Conservation (phyloP, 2,797 vertebrate genomes). For the Hyperoplus lanceolatus region DNA sequence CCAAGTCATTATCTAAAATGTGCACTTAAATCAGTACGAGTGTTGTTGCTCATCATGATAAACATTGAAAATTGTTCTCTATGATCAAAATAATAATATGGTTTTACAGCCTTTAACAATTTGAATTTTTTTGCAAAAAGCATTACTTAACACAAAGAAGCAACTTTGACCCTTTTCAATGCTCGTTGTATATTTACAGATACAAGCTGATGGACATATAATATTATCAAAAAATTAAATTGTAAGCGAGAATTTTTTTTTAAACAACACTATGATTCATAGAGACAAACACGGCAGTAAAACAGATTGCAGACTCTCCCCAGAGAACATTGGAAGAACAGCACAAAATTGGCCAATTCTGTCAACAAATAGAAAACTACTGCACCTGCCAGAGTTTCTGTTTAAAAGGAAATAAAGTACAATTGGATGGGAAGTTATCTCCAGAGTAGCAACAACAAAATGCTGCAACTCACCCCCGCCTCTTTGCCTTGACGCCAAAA, state of each 20-base stretch:
- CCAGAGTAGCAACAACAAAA: slow-evolving; percentile 32
- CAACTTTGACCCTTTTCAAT: background rate
- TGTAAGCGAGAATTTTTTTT: background rate
- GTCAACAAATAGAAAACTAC: slow-evolving; percentile 51
- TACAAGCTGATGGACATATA: background rate
- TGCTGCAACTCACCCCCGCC: slow-evolving; percentile 34
- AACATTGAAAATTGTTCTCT: too few species aligned
- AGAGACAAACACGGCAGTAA: slow-evolving; percentile 33
- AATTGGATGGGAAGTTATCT: slow-evolving; percentile 40
- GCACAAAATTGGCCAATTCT: slow-evolving; percentile 47
- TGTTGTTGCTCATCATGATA: too few species aligned
- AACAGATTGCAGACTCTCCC: slow-evolving; percentile 57
- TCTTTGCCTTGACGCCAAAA: slow-evolving; percentile 6
- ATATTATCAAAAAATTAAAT: too few species aligned
- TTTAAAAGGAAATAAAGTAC: slow-evolving; percentile 48
- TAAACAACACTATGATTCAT: slow-evolving; percentile 30
- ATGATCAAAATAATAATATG: too few species aligned
- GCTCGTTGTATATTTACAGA: slow-evolving; percentile 18
- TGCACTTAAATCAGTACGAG: too few species aligned
- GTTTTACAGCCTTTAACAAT: background rate
- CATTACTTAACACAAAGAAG: background rate
- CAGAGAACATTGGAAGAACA: slow-evolving; percentile 33
- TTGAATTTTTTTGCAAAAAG: background rate
- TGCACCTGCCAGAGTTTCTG: slow-evolving; percentile 48
- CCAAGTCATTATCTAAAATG: too few species aligned